Base-by-base conservation (phyloP, 2,888 invertebrate species). In the Chrysomela aeneicollis region DNA sequence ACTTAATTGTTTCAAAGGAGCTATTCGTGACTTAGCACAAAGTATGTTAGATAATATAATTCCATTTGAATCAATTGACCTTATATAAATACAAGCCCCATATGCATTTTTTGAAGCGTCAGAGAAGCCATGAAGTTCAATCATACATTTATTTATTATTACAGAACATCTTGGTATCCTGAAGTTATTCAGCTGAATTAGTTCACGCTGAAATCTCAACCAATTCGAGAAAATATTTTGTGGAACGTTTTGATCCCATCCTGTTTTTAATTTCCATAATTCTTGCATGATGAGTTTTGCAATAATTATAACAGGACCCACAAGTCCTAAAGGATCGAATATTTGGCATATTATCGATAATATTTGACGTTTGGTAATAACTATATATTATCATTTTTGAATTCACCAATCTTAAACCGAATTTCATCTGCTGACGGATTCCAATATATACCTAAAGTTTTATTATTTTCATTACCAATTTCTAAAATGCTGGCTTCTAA, bases 321-420 rank as follows among this genome's bases (percentile, higher is more conserved):
- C n/a, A n/a, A n/a, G n/a, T n/a, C n/a, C n/a, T n/a, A n/a, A n/a
- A n/a, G n/a, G n/a, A n/a, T n/a, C n/a, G n/a, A 68, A 71, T n/a
- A 70, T 62, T 49, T 68, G 50, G 0, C 59, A 37, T n/a, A 61
- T 54, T 1, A 26, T 18, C n/a, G 58, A 62, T 32, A 64, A 60
- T 26, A 67, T 67, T 26, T 32, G n/a, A n/a, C 64, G 59, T 55
- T 63, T 66, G 2, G 59, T 55, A 15, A 62, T 26, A n/a, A 3
- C 26, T 18, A 9, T 3, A 47, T n/a, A n/a, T n/a, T n/a, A n/a
- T n/a, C n/a, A n/a, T n/a, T n/a, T n/a, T n/a, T n/a, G n/a, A n/a
- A n/a, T n/a, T n/a, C n/a, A n/a, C n/a, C n/a, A n/a, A n/a, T n/a
- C n/a, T n/a, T n/a, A n/a, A n/a, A n/a, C n/a, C n/a, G n/a, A n/a